Evolutionary conservation across 2,113 vertebrate genomes (phyloP).

Genomic region (Phaetusa simplex): DNA sequence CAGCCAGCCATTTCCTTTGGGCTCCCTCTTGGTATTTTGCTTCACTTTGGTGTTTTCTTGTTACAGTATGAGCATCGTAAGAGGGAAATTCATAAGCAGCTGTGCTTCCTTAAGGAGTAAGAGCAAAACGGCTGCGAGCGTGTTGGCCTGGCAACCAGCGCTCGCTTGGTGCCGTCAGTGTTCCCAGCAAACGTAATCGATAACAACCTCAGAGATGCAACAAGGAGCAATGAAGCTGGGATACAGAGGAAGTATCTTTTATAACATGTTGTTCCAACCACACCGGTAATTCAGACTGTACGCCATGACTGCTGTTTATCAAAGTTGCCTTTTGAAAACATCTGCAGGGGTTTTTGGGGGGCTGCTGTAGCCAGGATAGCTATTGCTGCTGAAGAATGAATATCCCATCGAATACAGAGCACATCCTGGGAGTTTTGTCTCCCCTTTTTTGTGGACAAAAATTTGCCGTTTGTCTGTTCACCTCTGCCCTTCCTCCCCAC

Average conservation of each 20-base stretch:
- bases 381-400: background rate
- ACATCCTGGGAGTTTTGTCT: background rate
- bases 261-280: background rate
- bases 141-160: conserved; percentile 44
- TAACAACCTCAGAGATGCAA: background rate
- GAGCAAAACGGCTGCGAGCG: background rate
- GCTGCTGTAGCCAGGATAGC: background rate
- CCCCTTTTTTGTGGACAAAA: background rate
- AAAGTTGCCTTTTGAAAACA: background rate
- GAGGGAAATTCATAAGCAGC: background rate
- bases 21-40: background rate
- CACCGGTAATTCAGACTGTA: background rate
- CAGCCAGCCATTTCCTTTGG: background rate
- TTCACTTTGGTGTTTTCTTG: background rate
- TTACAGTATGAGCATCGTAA: background rate
- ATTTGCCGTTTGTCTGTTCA: background rate
- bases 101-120: background rate
- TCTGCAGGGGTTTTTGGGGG: background rate
- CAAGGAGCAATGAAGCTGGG: background rate
- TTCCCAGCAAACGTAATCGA: background rate
- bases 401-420: background rate
- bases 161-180: background rate
- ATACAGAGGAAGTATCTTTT: background rate
- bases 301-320: rapidly evolving
- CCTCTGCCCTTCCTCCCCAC: background rate